Evolutionary conservation across 1,140 invertebrate genomes (phyloP), one percentile per base, ranked within the genome.

Genomic region (Papilio glaucus): DNA sequence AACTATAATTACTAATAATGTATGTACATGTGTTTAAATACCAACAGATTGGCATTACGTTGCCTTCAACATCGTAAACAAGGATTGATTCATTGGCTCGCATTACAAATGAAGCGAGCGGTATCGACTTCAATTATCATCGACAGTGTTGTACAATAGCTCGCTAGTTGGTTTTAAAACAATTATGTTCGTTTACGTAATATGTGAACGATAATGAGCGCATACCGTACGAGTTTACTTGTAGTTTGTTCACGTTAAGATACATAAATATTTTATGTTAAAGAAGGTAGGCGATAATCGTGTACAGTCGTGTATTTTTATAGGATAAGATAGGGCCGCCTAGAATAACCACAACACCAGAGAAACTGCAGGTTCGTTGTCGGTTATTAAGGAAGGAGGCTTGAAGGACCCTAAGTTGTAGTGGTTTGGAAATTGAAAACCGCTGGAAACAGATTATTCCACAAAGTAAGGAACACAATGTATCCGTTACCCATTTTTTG

Each of bases 101-200:
- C 49, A 57, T 57, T 57, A 24, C 24, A 57, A 57, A 57, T 57
- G 49, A 57, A 57, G 18, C 21, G 49, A 26, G 18, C 18, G 21
- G 21, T 53, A 21, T 53, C 49, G 8, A 12, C 62, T 38, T 38
- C 37, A 65, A 65, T 65, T 65, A 65, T 24, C 62, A 41, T 39
- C 15, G 15, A 18, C 37, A 10, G 15, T 10, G 62, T 65, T 65
- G 7, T 39, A 65, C 37, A 39, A 21, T 38, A 39, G 15, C n/a
- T 65, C 0, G 8, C 37, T 63, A 18, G 8, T 21, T 41, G 15
- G 1, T 10, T 2, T 3, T 57, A 10, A 57, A 57, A 57, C 3
- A 57, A 57, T 57, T 57, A 24, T 21, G 21, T 57, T 57, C 24
- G 12, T 24, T 57, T 4, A 5, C 4, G 21, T 12, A 24, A 57